Percentiles rank a stretch among this genome's conserved stretches.
Conservation (phyloP, 2,797 vertebrate genomes). For the Urosaurus nigricauda region DNA sequence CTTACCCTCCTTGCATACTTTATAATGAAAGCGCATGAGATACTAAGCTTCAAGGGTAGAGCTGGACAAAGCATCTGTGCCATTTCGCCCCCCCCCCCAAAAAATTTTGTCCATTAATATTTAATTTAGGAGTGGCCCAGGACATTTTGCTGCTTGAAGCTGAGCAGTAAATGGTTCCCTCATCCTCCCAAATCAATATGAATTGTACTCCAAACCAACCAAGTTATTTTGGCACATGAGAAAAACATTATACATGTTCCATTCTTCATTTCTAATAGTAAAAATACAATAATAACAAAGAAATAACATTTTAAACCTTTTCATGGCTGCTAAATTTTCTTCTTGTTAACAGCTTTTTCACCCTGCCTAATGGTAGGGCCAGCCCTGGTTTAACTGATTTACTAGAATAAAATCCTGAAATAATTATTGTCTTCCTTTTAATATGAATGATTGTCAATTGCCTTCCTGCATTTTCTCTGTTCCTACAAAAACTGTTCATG, state of each 20-base stretch:
- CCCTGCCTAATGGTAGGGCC: not conserved
- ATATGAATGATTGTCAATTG: not conserved
- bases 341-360: too few species aligned
- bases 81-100: too few species aligned
- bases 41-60: not conserved
- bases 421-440: not conserved
- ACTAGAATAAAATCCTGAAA: not conserved
- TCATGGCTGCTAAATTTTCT: not conserved
- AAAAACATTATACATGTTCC: not conserved
- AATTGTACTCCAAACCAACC: too few species aligned
- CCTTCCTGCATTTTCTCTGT: not conserved
- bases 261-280: not conserved
- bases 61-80: conserved; percentile 41
- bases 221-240: not conserved
- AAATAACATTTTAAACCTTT: not conserved
- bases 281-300: not conserved
- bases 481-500: not conserved
- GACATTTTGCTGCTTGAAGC: not conserved
- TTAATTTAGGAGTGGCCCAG: not conserved
- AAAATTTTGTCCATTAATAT: not conserved
- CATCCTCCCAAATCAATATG: not conserved
- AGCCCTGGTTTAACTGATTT: not conserved
- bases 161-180: not conserved
- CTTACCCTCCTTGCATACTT: not conserved
- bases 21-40: not conserved